These are phyloP conservation scores for Himalopsyche anomala DNA, from an alignment of 2,888 invertebrate species.

Conservation along the genomic window DNA sequence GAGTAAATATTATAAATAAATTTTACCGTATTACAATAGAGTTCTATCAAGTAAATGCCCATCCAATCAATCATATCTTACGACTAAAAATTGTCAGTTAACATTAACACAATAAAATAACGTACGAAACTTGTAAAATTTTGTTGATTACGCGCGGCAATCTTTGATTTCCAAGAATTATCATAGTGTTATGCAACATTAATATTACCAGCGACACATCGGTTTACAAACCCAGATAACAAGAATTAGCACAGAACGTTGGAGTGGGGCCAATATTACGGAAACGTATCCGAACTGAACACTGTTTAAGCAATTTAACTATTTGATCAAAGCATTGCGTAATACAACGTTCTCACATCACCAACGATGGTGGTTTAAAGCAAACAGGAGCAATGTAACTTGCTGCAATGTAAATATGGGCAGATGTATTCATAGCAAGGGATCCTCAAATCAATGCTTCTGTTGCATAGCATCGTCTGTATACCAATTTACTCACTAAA, in stretches of 20 bases:
- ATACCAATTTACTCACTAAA: not conserved
- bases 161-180: too few species aligned
- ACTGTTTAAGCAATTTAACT: slow-evolving; percentile 44
- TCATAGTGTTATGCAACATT: not conserved
- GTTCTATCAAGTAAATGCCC: too few species aligned
- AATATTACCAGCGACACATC: not conserved
- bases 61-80: too few species aligned
- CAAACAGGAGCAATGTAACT: not conserved
- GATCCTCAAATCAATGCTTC: not conserved
- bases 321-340: slow-evolving; percentile 39
- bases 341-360: slow-evolving; percentile 11
- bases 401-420: slow-evolving; percentile 13
- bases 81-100: too few species aligned
- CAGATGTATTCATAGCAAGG: not conserved
- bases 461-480: not conserved
- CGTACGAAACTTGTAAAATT: too few species aligned
- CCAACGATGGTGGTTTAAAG: not conserved
- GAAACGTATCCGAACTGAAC: slow-evolving; percentile 20
- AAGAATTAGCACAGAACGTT: not conserved
- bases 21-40: too few species aligned
- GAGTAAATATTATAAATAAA: too few species aligned
- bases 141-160: too few species aligned
- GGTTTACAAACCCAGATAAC: not conserved
- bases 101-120: too few species aligned
- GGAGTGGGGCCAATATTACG: not conserved